Evolutionary conservation across 2,888 invertebrate genomes (phyloP).

Genomic region (Synanthedon tipuliformis): DNA sequence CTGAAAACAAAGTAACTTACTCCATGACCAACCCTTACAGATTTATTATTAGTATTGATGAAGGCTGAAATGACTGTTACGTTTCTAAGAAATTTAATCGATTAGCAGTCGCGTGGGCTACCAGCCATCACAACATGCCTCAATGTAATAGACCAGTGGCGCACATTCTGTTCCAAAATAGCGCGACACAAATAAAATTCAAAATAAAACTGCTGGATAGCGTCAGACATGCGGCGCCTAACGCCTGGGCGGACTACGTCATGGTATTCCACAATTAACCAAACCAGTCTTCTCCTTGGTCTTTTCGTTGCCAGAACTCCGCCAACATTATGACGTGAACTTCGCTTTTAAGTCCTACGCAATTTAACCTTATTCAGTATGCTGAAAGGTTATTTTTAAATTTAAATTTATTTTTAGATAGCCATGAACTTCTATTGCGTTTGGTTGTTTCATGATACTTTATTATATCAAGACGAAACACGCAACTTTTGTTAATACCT

Average conservation of each 20-base stretch:
- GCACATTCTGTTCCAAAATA: constrained; percentile 61
- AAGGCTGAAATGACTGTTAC: neutral
- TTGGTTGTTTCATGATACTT: too few species aligned
- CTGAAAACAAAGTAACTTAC: too few species aligned
- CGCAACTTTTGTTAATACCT: too few species aligned
- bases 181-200: constrained; percentile 69
- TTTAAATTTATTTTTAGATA: too few species aligned
- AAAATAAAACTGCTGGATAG: constrained; percentile 65
- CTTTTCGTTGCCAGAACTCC: neutral
- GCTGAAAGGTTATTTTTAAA: too few species aligned
- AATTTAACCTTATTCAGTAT: too few species aligned
- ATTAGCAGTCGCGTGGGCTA: constrained; percentile 42
- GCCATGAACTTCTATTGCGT: too few species aligned
- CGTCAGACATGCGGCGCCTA: constrained; percentile 53
- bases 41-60: too few species aligned
- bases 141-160: constrained; percentile 61
- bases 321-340: constrained; percentile 4
- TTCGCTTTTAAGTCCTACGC: too few species aligned
- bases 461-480: too few species aligned
- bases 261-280: constrained; percentile 39
- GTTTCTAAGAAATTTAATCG: constrained; percentile 16
- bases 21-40: too few species aligned
- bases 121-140: constrained; percentile 24
- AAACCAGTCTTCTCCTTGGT: constrained; percentile 9
- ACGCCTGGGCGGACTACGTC: constrained; percentile 33